A percentile compares a stretch with the other conserved stretches of the same genome.
Conservation (phyloP, 2,113 vertebrate genomes). For the Ptilonorhynchus violaceus region DNA sequence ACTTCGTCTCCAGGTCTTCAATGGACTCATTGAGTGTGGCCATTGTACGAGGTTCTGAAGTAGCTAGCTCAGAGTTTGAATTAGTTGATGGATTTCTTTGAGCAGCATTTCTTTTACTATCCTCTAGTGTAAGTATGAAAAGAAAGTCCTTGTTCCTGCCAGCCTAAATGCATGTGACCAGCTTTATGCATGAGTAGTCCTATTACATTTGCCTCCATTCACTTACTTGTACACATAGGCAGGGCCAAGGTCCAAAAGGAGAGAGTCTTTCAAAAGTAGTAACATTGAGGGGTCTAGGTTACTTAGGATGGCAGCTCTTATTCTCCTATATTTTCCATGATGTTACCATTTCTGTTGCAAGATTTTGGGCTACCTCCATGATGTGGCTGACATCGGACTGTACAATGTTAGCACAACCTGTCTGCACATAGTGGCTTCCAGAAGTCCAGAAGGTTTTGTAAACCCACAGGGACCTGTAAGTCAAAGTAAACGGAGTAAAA, state of each 20-base stretch:
- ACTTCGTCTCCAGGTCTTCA: conserved; percentile 34
- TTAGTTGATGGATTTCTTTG: conserved; percentile 52
- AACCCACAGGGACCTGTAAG: not conserved
- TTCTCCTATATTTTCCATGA: not conserved
- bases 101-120: conserved; percentile 53
- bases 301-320: not conserved
- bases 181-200: conserved; percentile 62
- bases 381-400: not conserved
- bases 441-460: not conserved
- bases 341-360: not conserved
- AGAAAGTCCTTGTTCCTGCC: conserved; percentile 63
- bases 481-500: not conserved
- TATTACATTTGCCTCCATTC: conserved; percentile 50
- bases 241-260: conserved; percentile 56
- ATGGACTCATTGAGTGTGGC: conserved; percentile 41
- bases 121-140: conserved; percentile 36
- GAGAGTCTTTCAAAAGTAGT: conserved; percentile 30
- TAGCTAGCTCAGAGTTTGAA: conserved; percentile 56
- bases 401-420: not conserved
- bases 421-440: not conserved
- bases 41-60: conserved; percentile 45
- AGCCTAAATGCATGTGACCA: conserved; percentile 51
- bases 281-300: conserved; percentile 1
- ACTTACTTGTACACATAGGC: conserved; percentile 29
- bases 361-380: not conserved